These are phyloP conservation scores for Ramphastos sulfuratus DNA, from an alignment of 2,113 vertebrate species.

Conservation along the genomic window DNA sequence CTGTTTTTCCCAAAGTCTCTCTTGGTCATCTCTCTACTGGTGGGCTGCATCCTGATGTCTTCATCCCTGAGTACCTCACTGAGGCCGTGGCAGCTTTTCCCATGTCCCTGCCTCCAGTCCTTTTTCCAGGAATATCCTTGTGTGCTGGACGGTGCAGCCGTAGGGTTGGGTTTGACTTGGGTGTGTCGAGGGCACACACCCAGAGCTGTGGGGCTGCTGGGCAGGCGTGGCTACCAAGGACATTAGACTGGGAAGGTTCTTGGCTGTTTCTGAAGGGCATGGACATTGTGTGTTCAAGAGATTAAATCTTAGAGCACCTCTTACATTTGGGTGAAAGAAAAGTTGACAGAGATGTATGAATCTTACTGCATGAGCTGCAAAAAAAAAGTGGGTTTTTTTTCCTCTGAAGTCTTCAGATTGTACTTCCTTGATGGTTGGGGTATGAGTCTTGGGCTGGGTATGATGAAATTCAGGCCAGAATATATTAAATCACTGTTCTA, in stretches of 20 bases:
- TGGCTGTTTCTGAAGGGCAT: neutral
- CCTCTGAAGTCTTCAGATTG: fast-evolving
- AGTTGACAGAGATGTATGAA: neutral
- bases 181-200: fast-evolving
- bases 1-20: neutral
- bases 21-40: neutral
- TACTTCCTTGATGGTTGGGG: neutral
- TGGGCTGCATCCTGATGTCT: neutral
- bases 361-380: neutral
- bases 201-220: fast-evolving
- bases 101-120: fast-evolving
- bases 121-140: neutral
- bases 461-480: neutral
- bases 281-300: neutral
- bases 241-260: neutral
- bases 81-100: neutral
- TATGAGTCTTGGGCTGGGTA: neutral
- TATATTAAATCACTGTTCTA: neutral
- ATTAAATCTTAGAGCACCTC: neutral
- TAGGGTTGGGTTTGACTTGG: neutral
- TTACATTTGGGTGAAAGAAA: neutral
- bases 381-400: neutral
- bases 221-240: fast-evolving
- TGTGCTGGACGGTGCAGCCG: fast-evolving
- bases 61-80: fast-evolving